Conservation (phyloP, 53 echinoderm and acorn worm genomes). For the Temnopleurus reevesii region DNA sequence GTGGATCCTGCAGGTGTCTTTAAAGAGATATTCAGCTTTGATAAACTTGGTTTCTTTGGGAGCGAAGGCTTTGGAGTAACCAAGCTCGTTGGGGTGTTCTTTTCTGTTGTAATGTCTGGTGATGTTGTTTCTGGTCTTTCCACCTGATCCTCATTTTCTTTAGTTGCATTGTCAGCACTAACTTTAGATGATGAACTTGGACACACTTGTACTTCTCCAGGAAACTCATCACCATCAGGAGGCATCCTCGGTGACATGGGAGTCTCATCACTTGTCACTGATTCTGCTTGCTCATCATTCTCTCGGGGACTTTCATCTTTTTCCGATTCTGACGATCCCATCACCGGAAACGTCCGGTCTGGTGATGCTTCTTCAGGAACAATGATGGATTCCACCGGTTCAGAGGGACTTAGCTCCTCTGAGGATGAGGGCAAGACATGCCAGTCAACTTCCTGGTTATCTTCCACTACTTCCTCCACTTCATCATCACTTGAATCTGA, state of each 20-base stretch:
- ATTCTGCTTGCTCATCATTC: neutral
- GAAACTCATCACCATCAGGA: conserved; percentile 94
- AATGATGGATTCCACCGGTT: neutral
- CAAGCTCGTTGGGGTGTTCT: neutral
- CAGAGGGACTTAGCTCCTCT: neutral
- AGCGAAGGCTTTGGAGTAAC: conserved; percentile 28
- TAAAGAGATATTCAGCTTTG: conserved; percentile 50
- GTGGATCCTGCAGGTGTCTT: conserved; percentile 5
- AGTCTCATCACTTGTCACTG: conserved; percentile 58
- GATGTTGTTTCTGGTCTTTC: neutral
- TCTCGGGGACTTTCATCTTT: conserved; percentile 30
- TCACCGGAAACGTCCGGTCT: conserved; percentile 10
- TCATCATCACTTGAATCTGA: conserved; percentile 77
- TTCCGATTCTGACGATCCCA: neutral
- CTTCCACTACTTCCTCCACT: conserved; percentile 32
- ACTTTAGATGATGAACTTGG: conserved; percentile 56
- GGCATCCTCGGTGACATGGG: conserved; percentile 87
- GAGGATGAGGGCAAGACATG: conserved; percentile 30
- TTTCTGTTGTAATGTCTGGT: neutral
- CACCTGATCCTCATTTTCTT: neutral
- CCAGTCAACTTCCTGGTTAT: conserved; percentile 3
- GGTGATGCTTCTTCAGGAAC: neutral
- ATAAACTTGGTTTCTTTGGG: conserved; percentile 59
- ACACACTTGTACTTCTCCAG: conserved; percentile 68
- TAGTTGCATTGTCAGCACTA: conserved; percentile 54